These are phyloP conservation scores for Encarsia formosa DNA, from an alignment of 2,888 invertebrate genomes.

Conservation along the genomic window DNA sequence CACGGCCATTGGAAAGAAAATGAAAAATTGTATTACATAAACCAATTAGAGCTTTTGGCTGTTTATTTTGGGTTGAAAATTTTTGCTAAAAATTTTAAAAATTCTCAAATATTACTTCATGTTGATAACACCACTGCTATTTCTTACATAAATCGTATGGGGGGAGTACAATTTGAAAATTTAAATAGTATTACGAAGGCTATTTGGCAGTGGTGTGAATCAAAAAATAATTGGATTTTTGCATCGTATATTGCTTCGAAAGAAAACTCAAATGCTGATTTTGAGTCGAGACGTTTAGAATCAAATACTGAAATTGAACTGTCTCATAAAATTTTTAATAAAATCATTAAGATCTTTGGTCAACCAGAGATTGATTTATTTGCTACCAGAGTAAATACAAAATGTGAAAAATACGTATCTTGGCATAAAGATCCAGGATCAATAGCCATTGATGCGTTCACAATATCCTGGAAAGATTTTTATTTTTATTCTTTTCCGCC, in stretches of 20 bases:
- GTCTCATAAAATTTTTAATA: conserved; percentile 6
- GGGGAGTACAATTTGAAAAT: conserved; percentile 25
- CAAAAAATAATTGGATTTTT: conserved; percentile 25
- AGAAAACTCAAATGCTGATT: conserved; percentile 31
- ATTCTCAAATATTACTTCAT: conserved; percentile 26
- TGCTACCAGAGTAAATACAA: conserved; percentile 20
- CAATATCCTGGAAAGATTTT: conserved; percentile 12
- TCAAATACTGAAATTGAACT: conserved; percentile 26
- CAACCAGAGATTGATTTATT: conserved; percentile 23
- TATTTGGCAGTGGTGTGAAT: conserved; percentile 31
- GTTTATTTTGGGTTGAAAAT: neutral
- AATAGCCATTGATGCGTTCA: conserved; percentile 21
- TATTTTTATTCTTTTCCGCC: conserved; percentile 20
- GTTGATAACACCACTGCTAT: conserved; percentile 32
- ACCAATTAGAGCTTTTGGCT: neutral
- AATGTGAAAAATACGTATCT: conserved; percentile 17
- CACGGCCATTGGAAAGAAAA: conserved; percentile 1
- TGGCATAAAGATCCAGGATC: conserved; percentile 14
- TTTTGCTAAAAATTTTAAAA: conserved; percentile 6
- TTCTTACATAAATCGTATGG: conserved; percentile 29
- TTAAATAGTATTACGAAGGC: conserved; percentile 21
- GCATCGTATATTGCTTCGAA: conserved; percentile 30
- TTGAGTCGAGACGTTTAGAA: conserved; percentile 29
- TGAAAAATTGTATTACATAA: neutral
- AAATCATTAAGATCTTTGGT: conserved; percentile 12